Percentiles rank a stretch among this genome's conserved stretches.
phyloP scores from a whole-genome alignment of 2,113 vertebrate species.

The Chelonoidis abingdonii region DNA sequence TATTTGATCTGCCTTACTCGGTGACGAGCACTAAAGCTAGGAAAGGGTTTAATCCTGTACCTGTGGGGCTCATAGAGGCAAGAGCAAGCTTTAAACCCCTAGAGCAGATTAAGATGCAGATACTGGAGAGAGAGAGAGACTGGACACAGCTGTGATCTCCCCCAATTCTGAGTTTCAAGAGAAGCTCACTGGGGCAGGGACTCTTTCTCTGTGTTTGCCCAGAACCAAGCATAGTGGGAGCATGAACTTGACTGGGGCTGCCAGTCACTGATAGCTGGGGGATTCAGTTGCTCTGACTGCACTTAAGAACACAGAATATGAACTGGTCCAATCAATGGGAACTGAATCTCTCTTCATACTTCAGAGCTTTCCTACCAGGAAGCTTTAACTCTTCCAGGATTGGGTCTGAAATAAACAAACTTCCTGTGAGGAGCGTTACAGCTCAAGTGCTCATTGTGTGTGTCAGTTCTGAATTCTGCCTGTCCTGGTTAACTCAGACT shows the following conservation, averaged over 20 bases:
- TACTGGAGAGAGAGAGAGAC: not conserved
- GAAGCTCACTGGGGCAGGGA: not conserved
- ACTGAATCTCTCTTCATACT: not conserved
- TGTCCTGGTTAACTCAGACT: accelerated
- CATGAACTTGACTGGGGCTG: not conserved
- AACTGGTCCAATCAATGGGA: not conserved
- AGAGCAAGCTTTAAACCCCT: not conserved
- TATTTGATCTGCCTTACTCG: slow-evolving; percentile 41
- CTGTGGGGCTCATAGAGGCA: not conserved
- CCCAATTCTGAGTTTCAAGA: not conserved
- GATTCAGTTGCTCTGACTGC: accelerated
- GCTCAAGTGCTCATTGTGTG: accelerated
- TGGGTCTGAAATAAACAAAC: not conserved
- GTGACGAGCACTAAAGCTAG: slow-evolving; percentile 24
- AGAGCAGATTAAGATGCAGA: not conserved
- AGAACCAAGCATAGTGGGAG: accelerated
- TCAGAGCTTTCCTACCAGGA: accelerated
- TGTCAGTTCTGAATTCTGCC: accelerated
- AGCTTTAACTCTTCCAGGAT: accelerated
- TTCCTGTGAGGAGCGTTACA: not conserved
- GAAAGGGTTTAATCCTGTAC: not conserved
- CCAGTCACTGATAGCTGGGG: accelerated
- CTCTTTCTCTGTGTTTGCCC: accelerated
- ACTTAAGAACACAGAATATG: not conserved
- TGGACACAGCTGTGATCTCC: not conserved